Evolutionary conservation across 2,888 invertebrate species (phyloP).

Genomic region (Uloborus plumipes): DNA sequence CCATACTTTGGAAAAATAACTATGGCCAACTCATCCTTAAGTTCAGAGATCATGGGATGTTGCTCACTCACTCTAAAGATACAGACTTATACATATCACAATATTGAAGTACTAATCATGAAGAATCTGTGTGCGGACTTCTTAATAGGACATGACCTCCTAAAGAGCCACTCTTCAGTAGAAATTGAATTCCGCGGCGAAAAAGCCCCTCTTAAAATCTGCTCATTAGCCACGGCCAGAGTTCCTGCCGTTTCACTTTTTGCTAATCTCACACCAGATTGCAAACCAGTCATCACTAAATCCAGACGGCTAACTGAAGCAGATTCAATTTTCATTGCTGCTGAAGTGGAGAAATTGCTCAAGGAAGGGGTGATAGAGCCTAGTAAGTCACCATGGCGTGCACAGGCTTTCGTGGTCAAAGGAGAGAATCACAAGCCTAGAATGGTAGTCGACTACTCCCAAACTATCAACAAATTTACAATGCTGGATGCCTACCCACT

Average conservation of each 20-base stretch:
- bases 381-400: no score
- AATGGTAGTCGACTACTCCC: no score
- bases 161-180: conserved; percentile 24
- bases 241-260: conserved; percentile 25
- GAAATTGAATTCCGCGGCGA: conserved; percentile 22
- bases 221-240: not conserved
- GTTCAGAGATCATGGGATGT: not conserved
- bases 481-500: conserved; percentile 66
- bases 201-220: conserved; percentile 13
- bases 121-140: conserved; percentile 22
- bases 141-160: conserved; percentile 25
- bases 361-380: no score
- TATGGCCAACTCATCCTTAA: conserved; percentile 11
- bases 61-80: not conserved
- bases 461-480: no score
- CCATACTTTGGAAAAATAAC: conserved; percentile 7
- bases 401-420: no score
- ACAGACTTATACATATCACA: not conserved
- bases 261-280: conserved; percentile 10
- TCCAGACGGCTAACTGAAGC: conserved; percentile 10
- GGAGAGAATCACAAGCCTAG: no score
- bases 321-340: conserved; percentile 5
- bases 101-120: conserved; percentile 25
- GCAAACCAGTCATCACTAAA: conserved; percentile 15
- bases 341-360: no score